phyloP scores from a whole-genome alignment of 1,140 invertebrate species.

The Whitmania pigra region DNA sequence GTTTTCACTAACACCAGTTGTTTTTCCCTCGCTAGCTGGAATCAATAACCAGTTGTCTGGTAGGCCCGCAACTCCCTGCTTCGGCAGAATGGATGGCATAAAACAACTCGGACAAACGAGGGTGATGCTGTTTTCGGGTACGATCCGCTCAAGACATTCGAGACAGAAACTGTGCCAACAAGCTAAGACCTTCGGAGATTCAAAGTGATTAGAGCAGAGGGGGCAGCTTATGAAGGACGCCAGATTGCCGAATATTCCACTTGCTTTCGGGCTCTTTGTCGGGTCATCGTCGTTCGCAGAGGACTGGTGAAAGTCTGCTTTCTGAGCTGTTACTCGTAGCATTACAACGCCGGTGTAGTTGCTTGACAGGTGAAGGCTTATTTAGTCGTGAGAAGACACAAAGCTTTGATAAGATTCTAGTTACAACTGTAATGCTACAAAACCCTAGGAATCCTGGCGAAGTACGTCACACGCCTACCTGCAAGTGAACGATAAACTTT shows the following conservation, averaged over 20 bases:
- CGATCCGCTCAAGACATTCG: background rate
- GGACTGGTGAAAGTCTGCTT: no score
- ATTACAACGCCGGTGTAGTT: no score
- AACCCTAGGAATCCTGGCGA: no score
- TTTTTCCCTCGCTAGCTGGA: background rate
- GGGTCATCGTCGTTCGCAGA: background rate
- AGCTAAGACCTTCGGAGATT: background rate
- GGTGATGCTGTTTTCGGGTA: constrained; percentile 1
- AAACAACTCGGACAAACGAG: background rate
- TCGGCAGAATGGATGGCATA: background rate
- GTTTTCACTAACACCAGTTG: background rate
- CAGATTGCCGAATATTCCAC: background rate
- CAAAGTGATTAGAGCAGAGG: background rate
- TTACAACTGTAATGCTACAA: no score
- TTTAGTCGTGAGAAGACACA: no score
- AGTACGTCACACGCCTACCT: no score
- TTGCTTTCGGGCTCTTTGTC: background rate
- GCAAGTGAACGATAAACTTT: no score
- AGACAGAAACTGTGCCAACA: constrained; percentile 10
- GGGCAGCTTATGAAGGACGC: background rate
- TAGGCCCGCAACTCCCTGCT: background rate
- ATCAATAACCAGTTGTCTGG: constrained; percentile 2
- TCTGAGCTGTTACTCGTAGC: no score
- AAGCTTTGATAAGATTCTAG: no score
- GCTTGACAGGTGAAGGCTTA: no score